Conservation (phyloP, 2,888 invertebrate genomes). For the Brachypalpus laphriformis region DNA sequence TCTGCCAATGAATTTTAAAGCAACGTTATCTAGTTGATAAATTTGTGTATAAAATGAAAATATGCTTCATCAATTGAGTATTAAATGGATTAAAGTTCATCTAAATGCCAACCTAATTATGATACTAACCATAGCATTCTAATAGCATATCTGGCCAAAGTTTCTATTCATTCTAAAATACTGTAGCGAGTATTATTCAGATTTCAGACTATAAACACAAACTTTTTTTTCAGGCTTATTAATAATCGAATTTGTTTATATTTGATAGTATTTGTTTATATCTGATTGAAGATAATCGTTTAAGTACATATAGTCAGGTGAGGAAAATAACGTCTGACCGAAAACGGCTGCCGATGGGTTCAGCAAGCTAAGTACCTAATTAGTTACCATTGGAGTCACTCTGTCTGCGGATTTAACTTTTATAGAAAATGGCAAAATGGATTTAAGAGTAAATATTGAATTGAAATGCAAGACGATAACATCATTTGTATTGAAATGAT, state of each 20-base stretch:
- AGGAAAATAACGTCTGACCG: not conserved
- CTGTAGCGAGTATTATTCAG: too few relatives aligned
- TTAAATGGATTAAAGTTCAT: too few relatives aligned
- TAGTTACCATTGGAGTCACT: not conserved
- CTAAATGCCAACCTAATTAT: too few relatives aligned
- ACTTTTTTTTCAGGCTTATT: not conserved
- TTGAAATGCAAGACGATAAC: not conserved
- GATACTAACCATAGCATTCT: too few relatives aligned
- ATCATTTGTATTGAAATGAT: not conserved
- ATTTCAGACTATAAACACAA: not conserved
- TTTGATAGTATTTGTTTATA: too few relatives aligned
- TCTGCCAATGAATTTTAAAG: not conserved
- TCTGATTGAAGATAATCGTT: not conserved
- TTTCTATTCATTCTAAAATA: too few relatives aligned
- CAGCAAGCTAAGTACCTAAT: conserved; percentile 17
- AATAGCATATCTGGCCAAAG: too few relatives aligned
- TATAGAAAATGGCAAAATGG: not conserved
- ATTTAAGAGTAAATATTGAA: not conserved
- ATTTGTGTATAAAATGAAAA: too few relatives aligned
- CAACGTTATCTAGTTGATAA: too few relatives aligned
- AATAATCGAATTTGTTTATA: not conserved
- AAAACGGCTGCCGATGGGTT: conserved; percentile 16
- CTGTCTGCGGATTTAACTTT: not conserved
- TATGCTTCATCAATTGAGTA: too few relatives aligned
- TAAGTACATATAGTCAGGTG: not conserved